Evolutionary conservation across 1,140 invertebrate genomes (phyloP), one percentile per base, ranked within the genome.

Genomic region (Frieseomelitta varia): DNA sequence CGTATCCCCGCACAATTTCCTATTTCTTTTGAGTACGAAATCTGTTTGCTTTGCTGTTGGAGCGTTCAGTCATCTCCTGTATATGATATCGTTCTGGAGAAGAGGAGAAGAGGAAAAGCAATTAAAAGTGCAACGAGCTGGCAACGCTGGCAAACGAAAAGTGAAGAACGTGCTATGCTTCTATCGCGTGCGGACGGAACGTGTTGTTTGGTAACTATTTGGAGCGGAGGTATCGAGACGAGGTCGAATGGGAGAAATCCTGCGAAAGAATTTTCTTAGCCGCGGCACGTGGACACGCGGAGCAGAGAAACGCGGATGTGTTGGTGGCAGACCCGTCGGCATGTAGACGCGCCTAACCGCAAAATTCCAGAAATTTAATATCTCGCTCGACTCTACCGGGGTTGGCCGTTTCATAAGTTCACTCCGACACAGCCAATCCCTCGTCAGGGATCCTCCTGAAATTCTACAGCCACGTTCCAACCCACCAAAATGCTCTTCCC

Each of bases 331-430:
- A 89, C 53, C 79, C 84, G 85, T 86, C 72, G 88, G 88, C 88
- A 90, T 88, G 90, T 90, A 92, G 91, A 91, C 91, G 92, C 90
- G 91, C 87, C 87, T 91, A 89, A 91, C 94, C 94, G 92, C 94
- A 93, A 94, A 94, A 95, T 95, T 95, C 92, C 92, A 95, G 94
- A 95, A 95, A 95, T 95, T 95, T 95, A 95, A 95, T 94, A 95
- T 94, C 93, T 92, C 91, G 90, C 90, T 85, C 84, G 87, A 76
- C 85, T 86, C 85, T 85, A 77, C 79, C 88, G 79, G 79, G 88
- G 88, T 87, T 87, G 88, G 87, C 86, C 91, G 91, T 94, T 94
- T 94, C 93, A 94, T 94, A 94, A 94, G 92, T 94, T 94, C 91
- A 90, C 91, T 93, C 81, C 90, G 81, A 90, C 88, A 82, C 88